Percentiles rank a stretch among this genome's conserved stretches.
Conservation (phyloP, 2,113 vertebrate genomes). For the Mormyrus lacerda region DNA sequence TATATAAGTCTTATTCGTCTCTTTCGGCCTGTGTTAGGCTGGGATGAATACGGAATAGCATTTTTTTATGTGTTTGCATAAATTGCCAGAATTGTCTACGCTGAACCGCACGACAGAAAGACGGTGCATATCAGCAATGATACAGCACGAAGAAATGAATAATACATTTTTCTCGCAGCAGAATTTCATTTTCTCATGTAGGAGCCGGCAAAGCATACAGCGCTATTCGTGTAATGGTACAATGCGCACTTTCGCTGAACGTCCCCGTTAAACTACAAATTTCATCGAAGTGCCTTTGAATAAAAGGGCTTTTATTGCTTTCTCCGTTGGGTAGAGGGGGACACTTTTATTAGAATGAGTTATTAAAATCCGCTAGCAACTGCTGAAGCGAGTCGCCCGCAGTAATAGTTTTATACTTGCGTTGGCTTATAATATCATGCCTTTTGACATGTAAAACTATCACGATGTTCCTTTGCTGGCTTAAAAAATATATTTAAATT, state of each 20-base stretch:
- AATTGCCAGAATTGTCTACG: not conserved
- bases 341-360: conserved; percentile 44
- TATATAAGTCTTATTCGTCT: not conserved
- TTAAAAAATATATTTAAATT: conserved; percentile 34
- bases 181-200: not conserved
- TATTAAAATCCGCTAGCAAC: conserved; percentile 36
- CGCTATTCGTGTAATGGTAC: too few relatives aligned
- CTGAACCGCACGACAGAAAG: not conserved
- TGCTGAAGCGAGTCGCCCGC: conserved; percentile 15
- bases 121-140: not conserved
- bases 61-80: not conserved
- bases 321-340: conserved; percentile 25
- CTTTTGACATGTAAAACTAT: conserved; percentile 28
- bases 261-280: conserved; percentile 6
- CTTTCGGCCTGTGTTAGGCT: not conserved
- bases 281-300: conserved; percentile 7
- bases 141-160: not conserved
- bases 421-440: conserved; percentile 45
- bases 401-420: conserved; percentile 25
- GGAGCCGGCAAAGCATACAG: not conserved
- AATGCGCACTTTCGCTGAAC: not conserved
- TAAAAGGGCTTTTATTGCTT: not conserved
- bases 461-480: not conserved
- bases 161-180: not conserved
- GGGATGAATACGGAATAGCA: not conserved